Evolutionary conservation across 1,140 invertebrate genomes (phyloP).

Genomic region (Centruroides vittatus): DNA sequence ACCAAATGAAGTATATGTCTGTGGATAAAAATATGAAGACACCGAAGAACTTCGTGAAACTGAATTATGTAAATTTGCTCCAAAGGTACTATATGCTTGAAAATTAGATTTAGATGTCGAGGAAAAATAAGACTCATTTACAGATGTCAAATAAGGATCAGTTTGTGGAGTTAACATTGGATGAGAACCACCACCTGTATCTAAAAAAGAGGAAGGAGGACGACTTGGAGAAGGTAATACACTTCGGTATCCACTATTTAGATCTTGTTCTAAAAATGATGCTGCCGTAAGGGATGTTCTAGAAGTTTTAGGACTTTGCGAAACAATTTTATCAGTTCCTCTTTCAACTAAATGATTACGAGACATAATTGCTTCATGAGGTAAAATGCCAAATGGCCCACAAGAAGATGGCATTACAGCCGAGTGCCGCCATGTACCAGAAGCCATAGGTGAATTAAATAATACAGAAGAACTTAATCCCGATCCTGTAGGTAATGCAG

Average conservation of each 20-base stretch:
- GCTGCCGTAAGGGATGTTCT: conserved; percentile 1
- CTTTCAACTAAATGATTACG: conserved; percentile 12
- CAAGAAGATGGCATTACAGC: conserved; percentile 13
- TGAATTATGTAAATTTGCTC: conserved; percentile 8
- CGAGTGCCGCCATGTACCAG: conserved; percentile 13
- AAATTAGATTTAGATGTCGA: conserved; percentile 13
- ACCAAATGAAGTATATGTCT: conserved; percentile 10
- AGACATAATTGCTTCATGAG: conserved; percentile 16
- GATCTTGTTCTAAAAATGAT: conserved; percentile 14
- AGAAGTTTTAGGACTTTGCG: conserved; percentile 10
- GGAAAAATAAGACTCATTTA: conserved; percentile 14
- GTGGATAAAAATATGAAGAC: conserved; percentile 13
- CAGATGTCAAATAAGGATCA: conserved; percentile 15
- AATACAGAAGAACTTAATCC: neutral
- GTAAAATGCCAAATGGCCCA: conserved; percentile 18
- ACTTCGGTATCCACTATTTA: conserved; percentile 9
- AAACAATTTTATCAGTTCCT: conserved; percentile 8
- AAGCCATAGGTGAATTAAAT: conserved; percentile 12
- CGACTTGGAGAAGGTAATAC: conserved; percentile 11
- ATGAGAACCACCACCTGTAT: conserved; percentile 8
- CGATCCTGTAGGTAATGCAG: neutral
- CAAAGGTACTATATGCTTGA: conserved; percentile 12
- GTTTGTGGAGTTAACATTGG: conserved; percentile 8
- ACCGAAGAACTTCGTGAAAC: conserved; percentile 12
- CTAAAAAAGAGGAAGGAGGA: conserved; percentile 13